These are phyloP conservation scores for Ailuropoda melanoleuca DNA, from an alignment of 2,113 vertebrate genomes.

Conservation along the genomic window DNA sequence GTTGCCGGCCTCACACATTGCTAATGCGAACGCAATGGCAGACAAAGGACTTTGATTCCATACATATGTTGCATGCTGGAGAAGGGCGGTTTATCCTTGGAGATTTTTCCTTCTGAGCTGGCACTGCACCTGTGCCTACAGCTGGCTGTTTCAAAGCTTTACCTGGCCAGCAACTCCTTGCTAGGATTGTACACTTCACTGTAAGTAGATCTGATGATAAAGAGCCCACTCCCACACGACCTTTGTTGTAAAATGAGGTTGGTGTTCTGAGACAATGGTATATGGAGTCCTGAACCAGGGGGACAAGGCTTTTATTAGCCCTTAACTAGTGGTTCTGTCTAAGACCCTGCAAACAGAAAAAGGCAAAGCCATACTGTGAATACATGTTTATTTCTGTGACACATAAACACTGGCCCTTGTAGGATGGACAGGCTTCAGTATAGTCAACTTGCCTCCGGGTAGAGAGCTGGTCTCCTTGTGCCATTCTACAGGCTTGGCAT, in stretches of 20 bases:
- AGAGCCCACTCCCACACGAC: neutral
- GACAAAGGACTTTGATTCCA: neutral
- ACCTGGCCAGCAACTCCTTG: neutral
- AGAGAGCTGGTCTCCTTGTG: neutral
- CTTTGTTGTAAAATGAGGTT: neutral
- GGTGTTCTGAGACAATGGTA: neutral
- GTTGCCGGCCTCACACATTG: neutral
- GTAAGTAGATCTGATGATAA: too few species aligned
- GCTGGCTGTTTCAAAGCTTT: neutral
- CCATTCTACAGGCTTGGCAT: neutral
- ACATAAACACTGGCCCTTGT: neutral
- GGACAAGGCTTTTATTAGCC: neutral
- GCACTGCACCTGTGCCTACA: neutral
- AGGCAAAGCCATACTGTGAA: neutral
- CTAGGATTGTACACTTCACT: neutral
- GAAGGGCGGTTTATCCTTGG: too few species aligned
- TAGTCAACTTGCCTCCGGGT: neutral
- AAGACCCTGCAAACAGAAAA: neutral
- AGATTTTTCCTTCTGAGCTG: neutral
- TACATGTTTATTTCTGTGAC: neutral
- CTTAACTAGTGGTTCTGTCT: neutral
- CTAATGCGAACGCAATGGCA: too few species aligned
- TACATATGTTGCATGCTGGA: rapidly evolving
- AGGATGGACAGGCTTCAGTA: neutral
- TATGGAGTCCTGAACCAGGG: too few species aligned